Conservation (phyloP, 2,113 vertebrate species). For the Nanorana parkeri region DNA sequence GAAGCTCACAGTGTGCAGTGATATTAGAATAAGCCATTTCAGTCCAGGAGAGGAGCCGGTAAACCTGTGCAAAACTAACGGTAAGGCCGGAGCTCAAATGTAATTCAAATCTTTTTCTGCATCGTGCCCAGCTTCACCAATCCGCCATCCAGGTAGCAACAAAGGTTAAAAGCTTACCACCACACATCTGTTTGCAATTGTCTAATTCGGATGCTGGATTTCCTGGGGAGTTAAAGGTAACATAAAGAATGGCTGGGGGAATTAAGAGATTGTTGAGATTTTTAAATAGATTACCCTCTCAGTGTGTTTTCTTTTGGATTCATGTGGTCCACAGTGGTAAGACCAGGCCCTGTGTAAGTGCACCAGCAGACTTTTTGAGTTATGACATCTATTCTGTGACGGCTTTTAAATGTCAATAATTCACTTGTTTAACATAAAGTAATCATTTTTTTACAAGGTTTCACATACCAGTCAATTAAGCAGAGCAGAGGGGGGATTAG, state of each 20-base stretch:
- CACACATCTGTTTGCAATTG: constrained; percentile 60
- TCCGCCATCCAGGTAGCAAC: constrained; percentile 45
- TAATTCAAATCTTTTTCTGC: no score
- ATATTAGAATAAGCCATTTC: no score
- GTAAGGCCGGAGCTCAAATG: no score
- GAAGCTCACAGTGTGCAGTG: no score
- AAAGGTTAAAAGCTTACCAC: constrained; percentile 45
- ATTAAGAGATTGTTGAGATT: constrained; percentile 62
- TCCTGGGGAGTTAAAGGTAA: constrained; percentile 62
- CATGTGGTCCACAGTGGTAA: constrained; percentile 46
- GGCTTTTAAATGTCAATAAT: constrained; percentile 57
- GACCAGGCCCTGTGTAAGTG: constrained; percentile 56
- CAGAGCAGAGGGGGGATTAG: constrained; percentile 49
- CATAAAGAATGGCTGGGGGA: constrained; percentile 57
- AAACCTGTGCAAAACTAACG: no score
- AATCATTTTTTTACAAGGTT: constrained; percentile 48
- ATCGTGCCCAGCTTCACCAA: background rate
- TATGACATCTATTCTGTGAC: constrained; percentile 55
- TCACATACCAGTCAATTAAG: constrained; percentile 44
- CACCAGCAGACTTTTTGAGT: constrained; percentile 57
- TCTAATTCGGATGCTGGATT: constrained; percentile 61
- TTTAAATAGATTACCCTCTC: constrained; percentile 56
- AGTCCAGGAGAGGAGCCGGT: no score
- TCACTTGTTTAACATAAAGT: constrained; percentile 57
- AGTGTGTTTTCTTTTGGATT: constrained; percentile 60